phyloP scores from a whole-genome alignment of 2,888 invertebrate genomes.

The Cremastinae sp. region DNA sequence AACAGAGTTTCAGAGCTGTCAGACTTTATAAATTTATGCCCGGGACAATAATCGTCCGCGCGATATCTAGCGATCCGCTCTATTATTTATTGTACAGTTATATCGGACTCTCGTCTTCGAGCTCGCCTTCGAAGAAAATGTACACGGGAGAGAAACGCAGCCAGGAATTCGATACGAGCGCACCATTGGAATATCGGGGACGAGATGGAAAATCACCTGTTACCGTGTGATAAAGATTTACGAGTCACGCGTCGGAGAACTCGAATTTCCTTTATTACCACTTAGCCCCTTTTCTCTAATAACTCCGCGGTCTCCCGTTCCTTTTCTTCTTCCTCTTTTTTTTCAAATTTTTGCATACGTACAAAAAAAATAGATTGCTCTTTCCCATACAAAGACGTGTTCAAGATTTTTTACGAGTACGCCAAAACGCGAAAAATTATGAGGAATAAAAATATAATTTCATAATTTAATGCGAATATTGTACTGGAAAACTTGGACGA shows the following conservation, averaged over 20 bases:
- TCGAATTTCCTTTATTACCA: conserved; percentile 12
- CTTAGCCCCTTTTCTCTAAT: neutral
- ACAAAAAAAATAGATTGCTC: too few relatives aligned
- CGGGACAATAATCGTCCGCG: conserved; percentile 49
- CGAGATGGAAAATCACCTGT: conserved; percentile 49
- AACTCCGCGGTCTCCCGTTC: neutral
- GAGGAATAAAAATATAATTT: too few relatives aligned
- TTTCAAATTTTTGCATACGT: neutral
- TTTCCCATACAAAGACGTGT: too few relatives aligned
- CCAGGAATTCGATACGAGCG: conserved; percentile 13
- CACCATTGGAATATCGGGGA: conserved; percentile 33
- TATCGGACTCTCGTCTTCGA: conserved; percentile 26
- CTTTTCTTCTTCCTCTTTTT: neutral
- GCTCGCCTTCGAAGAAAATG: conserved; percentile 22
- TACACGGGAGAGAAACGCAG: conserved; percentile 10
- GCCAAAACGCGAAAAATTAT: too few relatives aligned
- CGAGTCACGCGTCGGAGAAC: conserved; percentile 22
- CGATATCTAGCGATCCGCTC: conserved; percentile 54
- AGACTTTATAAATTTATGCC: conserved; percentile 50
- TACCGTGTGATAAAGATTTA: conserved; percentile 8
- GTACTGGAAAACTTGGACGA: too few relatives aligned
- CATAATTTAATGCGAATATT: too few relatives aligned
- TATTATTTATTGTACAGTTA: conserved; percentile 62
- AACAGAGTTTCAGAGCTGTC: conserved; percentile 29
- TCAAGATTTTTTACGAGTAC: too few relatives aligned